Conservation (phyloP, 2,797 vertebrate genomes). For the Crenuchus spilurus region DNA sequence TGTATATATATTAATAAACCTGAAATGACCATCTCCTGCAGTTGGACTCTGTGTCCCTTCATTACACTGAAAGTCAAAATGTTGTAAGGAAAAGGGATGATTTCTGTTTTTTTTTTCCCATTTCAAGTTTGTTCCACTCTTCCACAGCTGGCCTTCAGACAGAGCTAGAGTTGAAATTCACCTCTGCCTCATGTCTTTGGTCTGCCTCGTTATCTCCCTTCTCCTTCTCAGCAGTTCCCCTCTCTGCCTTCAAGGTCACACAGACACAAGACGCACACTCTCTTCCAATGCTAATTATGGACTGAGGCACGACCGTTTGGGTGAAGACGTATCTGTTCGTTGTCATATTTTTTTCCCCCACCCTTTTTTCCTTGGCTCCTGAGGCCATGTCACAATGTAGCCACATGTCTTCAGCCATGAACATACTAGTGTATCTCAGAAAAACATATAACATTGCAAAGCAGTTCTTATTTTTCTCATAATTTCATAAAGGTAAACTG, state of each 20-base stretch:
- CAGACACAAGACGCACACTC: slow-evolving; percentile 48
- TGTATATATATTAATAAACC: slow-evolving; percentile 55
- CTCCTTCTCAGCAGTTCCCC: slow-evolving; percentile 46
- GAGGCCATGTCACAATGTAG: too few species aligned
- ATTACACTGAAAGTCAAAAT: slow-evolving; percentile 30
- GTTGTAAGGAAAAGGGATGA: slow-evolving; percentile 28
- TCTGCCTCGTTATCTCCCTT: slow-evolving; percentile 51
- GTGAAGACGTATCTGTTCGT: slow-evolving; percentile 33
- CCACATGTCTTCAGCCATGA: too few species aligned
- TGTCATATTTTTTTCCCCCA: slow-evolving; percentile 28
- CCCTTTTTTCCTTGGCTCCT: too few species aligned
- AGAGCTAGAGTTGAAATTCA: slow-evolving; percentile 53
- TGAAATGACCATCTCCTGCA: slow-evolving; percentile 20
- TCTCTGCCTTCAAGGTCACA: slow-evolving; percentile 57
- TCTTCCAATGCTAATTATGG: slow-evolving; percentile 54
- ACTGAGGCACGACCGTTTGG: slow-evolving; percentile 34
- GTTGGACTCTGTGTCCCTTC: slow-evolving; percentile 15
- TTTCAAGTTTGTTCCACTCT: slow-evolving; percentile 5
- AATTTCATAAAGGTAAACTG: too few species aligned
- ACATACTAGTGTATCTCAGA: too few species aligned
- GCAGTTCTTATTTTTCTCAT: too few species aligned
- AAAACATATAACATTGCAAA: too few species aligned
- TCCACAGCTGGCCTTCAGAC: slow-evolving; percentile 41
- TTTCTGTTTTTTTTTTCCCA: slow-evolving; percentile 32
- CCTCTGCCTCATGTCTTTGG: slow-evolving; percentile 50